Evolutionary conservation across 2,888 invertebrate genomes (phyloP).

Genomic region (Tyria jacobaeae): DNA sequence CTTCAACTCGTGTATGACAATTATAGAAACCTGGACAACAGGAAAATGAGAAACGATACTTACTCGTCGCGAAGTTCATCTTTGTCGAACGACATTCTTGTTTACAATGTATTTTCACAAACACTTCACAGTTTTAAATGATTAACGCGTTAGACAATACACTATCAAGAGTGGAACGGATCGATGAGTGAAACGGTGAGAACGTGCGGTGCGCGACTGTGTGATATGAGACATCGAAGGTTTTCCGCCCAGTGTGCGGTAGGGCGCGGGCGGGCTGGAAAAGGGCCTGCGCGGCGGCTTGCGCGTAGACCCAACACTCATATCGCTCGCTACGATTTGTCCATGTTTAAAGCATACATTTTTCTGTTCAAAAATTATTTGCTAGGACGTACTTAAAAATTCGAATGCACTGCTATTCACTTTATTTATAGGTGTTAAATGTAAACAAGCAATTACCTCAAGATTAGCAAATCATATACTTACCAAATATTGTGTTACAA

Average conservation of each 20-base stretch:
- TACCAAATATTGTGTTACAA: neutral
- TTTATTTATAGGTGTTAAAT: neutral
- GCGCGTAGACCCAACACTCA: constrained; percentile 40
- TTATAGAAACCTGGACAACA: constrained; percentile 15
- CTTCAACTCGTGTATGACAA: constrained; percentile 37
- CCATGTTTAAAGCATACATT: constrained; percentile 24
- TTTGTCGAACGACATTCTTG: constrained; percentile 86
- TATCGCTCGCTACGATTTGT: constrained; percentile 29
- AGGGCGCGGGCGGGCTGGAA: constrained; percentile 65
- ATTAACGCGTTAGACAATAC: constrained; percentile 49
- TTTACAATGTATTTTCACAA: constrained; percentile 42
- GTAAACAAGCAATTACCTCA: neutral
- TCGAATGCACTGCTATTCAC: neutral
- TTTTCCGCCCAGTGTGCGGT: constrained; percentile 66
- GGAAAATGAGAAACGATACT: constrained; percentile 72
- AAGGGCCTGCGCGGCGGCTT: constrained; percentile 60
- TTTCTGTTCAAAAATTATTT: constrained; percentile 15
- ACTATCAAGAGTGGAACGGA: constrained; percentile 54
- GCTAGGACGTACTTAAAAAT: neutral
- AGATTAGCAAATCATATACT: neutral
- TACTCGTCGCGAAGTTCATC: constrained; percentile 91
- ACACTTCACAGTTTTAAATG: constrained; percentile 58
- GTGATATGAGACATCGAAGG: constrained; percentile 49
- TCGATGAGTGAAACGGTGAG: constrained; percentile 69
- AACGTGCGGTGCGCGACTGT: constrained; percentile 71